Evolutionary conservation across 2,797 vertebrate species (phyloP).

Genomic region (Lepidocolaptes lacrymiger): DNA sequence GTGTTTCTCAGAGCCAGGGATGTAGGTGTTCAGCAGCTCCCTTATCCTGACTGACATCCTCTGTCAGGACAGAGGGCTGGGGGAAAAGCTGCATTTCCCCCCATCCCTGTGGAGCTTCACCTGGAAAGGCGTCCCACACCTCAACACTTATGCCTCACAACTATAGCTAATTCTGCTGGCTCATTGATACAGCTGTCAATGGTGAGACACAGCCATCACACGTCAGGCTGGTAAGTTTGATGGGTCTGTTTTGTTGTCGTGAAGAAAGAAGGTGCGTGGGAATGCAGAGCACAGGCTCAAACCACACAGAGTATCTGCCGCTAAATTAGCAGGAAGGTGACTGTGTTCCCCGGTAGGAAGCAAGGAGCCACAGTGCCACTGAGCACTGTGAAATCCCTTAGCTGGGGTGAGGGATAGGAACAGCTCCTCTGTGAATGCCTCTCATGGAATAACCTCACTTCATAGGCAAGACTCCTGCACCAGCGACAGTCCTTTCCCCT

Average conservation of each 20-base stretch:
- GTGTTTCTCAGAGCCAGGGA: neutral
- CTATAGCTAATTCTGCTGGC: neutral
- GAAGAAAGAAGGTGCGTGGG: neutral
- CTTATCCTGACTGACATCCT: neutral
- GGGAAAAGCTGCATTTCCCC: neutral
- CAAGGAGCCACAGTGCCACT: too few relatives aligned
- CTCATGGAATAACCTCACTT: neutral
- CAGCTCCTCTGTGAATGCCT: neutral
- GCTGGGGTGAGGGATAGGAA: neutral
- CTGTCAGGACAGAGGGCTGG: neutral
- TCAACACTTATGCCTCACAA: fast-evolving
- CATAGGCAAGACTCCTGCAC: neutral
- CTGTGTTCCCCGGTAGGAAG: fast-evolving
- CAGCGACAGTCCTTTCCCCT: neutral
- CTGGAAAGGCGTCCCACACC: neutral
- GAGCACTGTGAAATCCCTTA: fast-evolving
- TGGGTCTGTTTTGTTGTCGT: neutral
- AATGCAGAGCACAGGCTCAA: neutral
- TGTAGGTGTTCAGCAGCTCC: neutral
- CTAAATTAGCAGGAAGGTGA: neutral
- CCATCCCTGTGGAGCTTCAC: neutral
- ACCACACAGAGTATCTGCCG: fast-evolving
- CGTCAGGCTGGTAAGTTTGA: neutral
- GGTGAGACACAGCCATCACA: neutral
- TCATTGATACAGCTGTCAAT: fast-evolving